Percentiles rank a stretch among this genome's conserved stretches.
Evolutionary conservation across 2,113 vertebrate genomes (phyloP).

Genomic region (Pandion haliaetus): DNA sequence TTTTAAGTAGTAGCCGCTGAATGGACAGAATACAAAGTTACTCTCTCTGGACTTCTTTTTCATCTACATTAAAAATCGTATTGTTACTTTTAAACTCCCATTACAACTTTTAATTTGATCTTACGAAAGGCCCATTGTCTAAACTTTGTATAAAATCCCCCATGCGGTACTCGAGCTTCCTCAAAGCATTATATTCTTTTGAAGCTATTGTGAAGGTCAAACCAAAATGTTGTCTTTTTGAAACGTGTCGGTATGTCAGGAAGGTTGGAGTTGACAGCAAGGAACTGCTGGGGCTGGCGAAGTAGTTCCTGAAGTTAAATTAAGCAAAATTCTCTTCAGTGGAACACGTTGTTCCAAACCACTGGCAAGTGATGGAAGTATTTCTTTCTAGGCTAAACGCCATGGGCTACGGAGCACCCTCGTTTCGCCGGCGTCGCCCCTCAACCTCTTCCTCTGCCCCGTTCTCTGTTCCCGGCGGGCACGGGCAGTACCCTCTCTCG

Average conservation of each 20-base stretch:
- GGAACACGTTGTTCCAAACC: neutral
- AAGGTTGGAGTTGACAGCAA: neutral
- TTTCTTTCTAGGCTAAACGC: neutral
- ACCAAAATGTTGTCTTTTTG: neutral
- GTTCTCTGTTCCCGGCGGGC: neutral
- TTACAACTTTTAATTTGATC: neutral
- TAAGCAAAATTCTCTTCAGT: neutral
- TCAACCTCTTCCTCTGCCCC: neutral
- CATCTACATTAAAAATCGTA: neutral
- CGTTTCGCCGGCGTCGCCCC: neutral
- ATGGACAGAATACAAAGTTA: neutral
- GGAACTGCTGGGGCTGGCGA: neutral
- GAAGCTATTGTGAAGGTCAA: neutral
- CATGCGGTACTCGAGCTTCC: neutral
- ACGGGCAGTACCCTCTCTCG: neutral
- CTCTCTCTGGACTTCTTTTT: neutral
- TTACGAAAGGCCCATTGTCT: neutral
- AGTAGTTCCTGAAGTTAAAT: neutral
- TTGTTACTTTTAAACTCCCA: neutral
- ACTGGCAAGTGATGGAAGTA: accelerated
- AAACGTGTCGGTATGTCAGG: neutral
- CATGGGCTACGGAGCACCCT: accelerated
- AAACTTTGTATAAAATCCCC: neutral
- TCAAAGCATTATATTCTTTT: neutral
- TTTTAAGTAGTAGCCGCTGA: neutral